A percentile compares a stretch with the other conserved stretches of the same genome.
These are phyloP conservation scores for western clawed frog (Xenopus tropicalis) DNA, from an alignment of 2,113 vertebrate species.

Conservation along the genomic window DNA sequence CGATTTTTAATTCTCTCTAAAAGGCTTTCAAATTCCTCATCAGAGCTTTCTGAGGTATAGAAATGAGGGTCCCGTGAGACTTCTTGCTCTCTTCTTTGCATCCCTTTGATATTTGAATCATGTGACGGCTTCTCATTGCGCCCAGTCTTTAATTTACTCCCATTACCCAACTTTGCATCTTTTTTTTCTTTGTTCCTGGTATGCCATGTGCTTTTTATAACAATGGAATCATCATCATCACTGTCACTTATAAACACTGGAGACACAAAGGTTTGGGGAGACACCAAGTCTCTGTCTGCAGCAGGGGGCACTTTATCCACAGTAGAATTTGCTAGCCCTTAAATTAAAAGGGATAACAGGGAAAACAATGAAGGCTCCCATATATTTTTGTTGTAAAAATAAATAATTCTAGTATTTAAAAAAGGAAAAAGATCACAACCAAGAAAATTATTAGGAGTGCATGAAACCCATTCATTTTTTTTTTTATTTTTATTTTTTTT, in stretches of 20 bases:
- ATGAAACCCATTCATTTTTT: too few species aligned
- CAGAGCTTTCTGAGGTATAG: slow-evolving; percentile 58
- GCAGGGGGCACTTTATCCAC: neutral
- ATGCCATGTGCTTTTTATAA: slow-evolving; percentile 61
- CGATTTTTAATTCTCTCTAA: slow-evolving; percentile 69
- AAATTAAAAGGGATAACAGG: slow-evolving; percentile 16
- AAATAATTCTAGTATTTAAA: too few species aligned
- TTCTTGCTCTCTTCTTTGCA: neutral
- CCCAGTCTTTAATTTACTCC: neutral
- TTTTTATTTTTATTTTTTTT: too few species aligned
- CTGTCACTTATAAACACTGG: slow-evolving; percentile 67
- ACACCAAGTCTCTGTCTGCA: slow-evolving; percentile 43
- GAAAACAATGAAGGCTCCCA: neutral
- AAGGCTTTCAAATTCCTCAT: slow-evolving; percentile 70
- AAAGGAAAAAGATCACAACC: too few species aligned
- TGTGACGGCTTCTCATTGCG: neutral
- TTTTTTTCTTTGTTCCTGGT: slow-evolving; percentile 1
- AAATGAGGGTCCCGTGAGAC: neutral
- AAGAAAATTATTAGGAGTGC: too few species aligned
- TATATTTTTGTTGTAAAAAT: too few species aligned
- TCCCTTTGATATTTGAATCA: slow-evolving; percentile 1
- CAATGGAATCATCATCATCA: slow-evolving; percentile 61
- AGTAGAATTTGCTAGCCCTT: slow-evolving; percentile 45
- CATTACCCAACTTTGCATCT: slow-evolving; percentile 4
- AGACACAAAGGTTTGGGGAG: slow-evolving; percentile 51